phyloP scores from a whole-genome alignment of 92 coral and sea anemone species.

The Parazoanthus atlanticus region DNA sequence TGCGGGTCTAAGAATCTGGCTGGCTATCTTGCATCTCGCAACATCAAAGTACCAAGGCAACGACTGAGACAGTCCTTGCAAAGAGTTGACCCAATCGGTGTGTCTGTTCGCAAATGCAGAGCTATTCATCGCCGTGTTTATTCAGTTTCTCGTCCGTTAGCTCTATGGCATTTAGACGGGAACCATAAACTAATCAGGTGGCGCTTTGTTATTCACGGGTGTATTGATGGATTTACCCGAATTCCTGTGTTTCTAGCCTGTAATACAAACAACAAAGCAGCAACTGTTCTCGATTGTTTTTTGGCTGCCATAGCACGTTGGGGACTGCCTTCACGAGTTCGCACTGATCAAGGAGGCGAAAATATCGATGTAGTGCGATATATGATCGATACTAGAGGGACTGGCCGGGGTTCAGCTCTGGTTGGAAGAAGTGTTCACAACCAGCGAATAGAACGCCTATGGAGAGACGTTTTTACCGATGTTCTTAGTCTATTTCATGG shows the following conservation, averaged over 20 bases:
- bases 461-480: conserved; percentile 60
- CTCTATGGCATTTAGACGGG: conserved; percentile 43
- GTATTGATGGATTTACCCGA: not conserved
- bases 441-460: conserved; percentile 34
- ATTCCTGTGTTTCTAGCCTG: not conserved
- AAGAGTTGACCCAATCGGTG: conserved; percentile 69
- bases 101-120: conserved; percentile 51
- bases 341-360: conserved; percentile 54
- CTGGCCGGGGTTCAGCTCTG: conserved; percentile 61
- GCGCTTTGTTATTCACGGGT: not conserved
- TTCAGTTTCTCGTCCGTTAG: conserved; percentile 52
- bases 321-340: conserved; percentile 24
- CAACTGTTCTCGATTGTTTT: not conserved
- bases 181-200: not conserved
- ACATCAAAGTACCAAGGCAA: conserved; percentile 54
- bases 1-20: conserved; percentile 66
- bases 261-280: not conserved
- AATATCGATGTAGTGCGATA: conserved; percentile 59
- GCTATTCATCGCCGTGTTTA: conserved; percentile 59
- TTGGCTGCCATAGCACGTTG: too few species aligned
- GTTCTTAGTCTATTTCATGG: conserved; percentile 48
- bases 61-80: conserved; percentile 59
- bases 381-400: conserved; percentile 49
- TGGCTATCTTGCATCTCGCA: conserved; percentile 60
- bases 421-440: conserved; percentile 62